These are phyloP conservation scores for Papilio demoleus DNA, from an alignment of 2,888 invertebrate genomes.

Conservation along the genomic window DNA sequence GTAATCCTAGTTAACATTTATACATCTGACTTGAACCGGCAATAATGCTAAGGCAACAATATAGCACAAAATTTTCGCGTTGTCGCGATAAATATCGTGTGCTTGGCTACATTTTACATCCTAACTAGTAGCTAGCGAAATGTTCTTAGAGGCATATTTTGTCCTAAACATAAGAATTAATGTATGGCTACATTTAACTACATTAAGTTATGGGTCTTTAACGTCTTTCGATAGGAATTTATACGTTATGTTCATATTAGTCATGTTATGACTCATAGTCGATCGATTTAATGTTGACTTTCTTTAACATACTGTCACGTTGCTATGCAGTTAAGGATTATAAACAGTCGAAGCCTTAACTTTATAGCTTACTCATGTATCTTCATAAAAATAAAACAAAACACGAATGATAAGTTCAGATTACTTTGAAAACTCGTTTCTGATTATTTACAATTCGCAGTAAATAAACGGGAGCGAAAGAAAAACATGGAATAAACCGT, in stretches of 20 bases:
- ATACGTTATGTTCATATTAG: no score
- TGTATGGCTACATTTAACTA: no score
- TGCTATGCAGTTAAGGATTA: neutral
- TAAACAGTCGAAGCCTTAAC: neutral
- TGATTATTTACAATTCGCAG: constrained; percentile 15
- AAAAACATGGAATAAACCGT: constrained; percentile 4
- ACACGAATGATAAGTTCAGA: neutral
- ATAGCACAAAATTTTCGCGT: no score
- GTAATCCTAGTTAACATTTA: neutral
- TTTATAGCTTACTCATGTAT: neutral
- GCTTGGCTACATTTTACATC: no score
- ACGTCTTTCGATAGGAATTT: neutral
- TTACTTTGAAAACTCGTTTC: neutral
- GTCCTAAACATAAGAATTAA: no score
- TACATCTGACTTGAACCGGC: neutral
- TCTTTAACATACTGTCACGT: neutral
- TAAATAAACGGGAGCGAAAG: constrained; percentile 9
- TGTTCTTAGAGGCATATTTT: no score
- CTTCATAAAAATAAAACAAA: neutral
- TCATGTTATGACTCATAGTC: neutral
- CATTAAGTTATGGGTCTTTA: neutral
- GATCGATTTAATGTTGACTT: neutral
- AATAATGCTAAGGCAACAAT: no score
- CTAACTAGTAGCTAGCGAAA: no score
- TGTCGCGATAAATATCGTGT: no score